Evolutionary conservation across 2,113 vertebrate genomes (phyloP).

Genomic region (Hypomesus transpacificus): DNA sequence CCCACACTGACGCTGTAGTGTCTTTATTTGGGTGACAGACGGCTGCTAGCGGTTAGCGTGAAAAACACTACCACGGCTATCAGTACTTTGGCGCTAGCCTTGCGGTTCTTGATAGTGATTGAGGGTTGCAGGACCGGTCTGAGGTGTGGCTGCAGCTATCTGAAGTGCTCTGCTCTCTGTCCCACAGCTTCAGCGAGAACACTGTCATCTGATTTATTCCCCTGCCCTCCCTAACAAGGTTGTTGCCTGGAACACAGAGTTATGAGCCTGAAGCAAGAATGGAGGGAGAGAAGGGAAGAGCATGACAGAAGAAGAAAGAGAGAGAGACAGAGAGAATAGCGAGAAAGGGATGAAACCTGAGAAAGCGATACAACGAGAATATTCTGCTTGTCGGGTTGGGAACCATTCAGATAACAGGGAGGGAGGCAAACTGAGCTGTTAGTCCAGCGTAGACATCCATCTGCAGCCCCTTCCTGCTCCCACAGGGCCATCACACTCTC

Average conservation of each 20-base stretch:
- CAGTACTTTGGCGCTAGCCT: not conserved
- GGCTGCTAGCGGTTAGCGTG: not conserved
- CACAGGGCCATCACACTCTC: too few relatives aligned
- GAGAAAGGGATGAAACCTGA: not conserved
- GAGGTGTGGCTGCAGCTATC: not conserved
- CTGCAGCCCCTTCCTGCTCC: too few relatives aligned
- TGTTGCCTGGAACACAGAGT: not conserved
- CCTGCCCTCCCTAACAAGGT: slow-evolving; percentile 16
- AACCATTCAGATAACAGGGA: not conserved
- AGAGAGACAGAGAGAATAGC: too few relatives aligned
- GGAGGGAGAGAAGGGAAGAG: not conserved
- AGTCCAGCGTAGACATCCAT: slow-evolving; percentile 15
- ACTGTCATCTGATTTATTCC: slow-evolving; percentile 20
- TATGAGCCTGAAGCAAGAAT: not conserved
- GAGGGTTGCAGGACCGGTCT: not conserved
- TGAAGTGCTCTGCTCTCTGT: not conserved
- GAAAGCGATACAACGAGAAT: not conserved
- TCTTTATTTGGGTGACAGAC: slow-evolving; percentile 4
- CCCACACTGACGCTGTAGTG: slow-evolving; percentile 9
- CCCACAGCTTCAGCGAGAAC: not conserved
- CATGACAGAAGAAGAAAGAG: not conserved
- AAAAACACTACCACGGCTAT: not conserved
- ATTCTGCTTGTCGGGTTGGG: not conserved
- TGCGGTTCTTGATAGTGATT: not conserved
- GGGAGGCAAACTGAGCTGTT: slow-evolving; percentile 26